Conservation (phyloP, 2,888 invertebrate genomes). For the Phengaris arion region DNA sequence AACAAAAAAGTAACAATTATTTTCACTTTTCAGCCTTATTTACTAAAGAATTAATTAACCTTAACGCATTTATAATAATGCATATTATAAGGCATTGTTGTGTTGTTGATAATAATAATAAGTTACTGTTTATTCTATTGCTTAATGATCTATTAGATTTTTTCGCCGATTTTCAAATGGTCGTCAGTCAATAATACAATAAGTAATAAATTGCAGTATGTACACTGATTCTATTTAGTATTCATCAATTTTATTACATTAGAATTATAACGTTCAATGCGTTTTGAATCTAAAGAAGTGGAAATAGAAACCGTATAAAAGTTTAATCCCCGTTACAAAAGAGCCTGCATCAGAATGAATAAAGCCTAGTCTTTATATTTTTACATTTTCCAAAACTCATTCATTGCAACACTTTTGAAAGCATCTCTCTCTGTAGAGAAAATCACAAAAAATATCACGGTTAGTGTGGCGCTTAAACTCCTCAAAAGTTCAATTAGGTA, state of each 20-base stretch:
- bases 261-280: not conserved
- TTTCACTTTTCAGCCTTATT: not conserved
- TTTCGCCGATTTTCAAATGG: not conserved
- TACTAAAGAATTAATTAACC: not conserved
- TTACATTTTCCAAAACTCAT: not conserved
- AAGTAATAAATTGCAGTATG: no score
- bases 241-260: slow-evolving; percentile 3
- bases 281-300: slow-evolving; percentile 17
- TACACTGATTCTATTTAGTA: not conserved
- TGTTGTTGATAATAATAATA: not conserved
- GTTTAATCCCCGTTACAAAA: slow-evolving; percentile 10
- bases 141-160: not conserved
- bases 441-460: not conserved
- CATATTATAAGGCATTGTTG: not conserved
- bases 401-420: not conserved
- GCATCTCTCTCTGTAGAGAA: not conserved
- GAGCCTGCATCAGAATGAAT: not conserved
- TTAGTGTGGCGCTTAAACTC: no score
- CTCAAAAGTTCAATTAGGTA: no score
- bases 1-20: not conserved
- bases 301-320: slow-evolving; percentile 17
- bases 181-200: no score
- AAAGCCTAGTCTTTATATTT: not conserved
- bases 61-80: not conserved
- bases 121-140: not conserved